Base-by-base conservation (phyloP, 2,888 invertebrate genomes). In the Zygothrica quintamaculata region DNA sequence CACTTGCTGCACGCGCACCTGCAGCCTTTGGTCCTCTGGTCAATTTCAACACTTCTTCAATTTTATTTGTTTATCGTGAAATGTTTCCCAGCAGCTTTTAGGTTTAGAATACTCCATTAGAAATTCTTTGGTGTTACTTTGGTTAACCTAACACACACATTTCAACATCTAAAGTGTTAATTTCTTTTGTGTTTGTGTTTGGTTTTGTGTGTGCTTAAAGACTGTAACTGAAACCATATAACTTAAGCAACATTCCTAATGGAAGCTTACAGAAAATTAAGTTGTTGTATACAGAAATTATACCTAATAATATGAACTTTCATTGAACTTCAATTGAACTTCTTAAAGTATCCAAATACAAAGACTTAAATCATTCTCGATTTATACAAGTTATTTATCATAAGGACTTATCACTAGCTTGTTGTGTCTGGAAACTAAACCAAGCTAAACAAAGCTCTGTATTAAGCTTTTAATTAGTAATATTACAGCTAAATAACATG, bases 101-200 rank as follows among this genome's bases (percentile, higher is more conserved):
- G 46, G 42, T 39, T 31, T 11, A 12, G 13, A 5, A 33, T 25
- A 15, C 12, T 22, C 29, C 40, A 50, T 52, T 56, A 60, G 18
- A 58, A 53, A 79, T 60, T 64, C 64, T 53, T 58, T 72, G 65
- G 73, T 84, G 72, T 59, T 67, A 64, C 72, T 60, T 71, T 66
- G 59, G 55, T 46, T 57, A 64, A 59, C 59, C 44, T 42, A 53
- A 12, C 8, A 31, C 46, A 15, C 36, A 51, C 51, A 42, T 48
- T 43, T 34, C 33, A 56, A 50, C 51, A 51, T 18, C 46, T 50
- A 29, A 29, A 13, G 33, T 34, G 11, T 22, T 5, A 22, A 22
- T 40, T 15, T 26, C 31, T 36, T 12, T 9, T 40, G 26, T 26
- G 39, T 36, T 12, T 9, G 25, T 26, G 11, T 36, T 12, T 6